Conservation (phyloP, 1,140 invertebrate species). For the Drosophila mayri region DNA sequence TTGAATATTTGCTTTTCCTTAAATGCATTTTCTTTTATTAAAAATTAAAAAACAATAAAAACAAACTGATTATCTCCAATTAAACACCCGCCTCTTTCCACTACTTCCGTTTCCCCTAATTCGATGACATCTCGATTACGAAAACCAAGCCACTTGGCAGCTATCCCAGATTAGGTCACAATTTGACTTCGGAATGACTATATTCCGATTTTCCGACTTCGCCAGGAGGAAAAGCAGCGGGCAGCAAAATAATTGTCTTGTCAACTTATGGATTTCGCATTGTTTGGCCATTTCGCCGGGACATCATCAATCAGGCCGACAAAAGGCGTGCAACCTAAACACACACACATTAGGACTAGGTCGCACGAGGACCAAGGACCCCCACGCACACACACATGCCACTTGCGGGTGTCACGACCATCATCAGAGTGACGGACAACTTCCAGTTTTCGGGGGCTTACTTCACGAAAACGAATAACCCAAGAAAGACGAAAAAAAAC, state of each 20-base stretch:
- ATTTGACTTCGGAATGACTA: constrained; percentile 19
- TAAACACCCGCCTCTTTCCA: background rate
- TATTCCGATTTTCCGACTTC: background rate
- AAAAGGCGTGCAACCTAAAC: constrained; percentile 25
- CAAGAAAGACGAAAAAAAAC: constrained; percentile 7
- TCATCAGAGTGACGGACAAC: constrained; percentile 48
- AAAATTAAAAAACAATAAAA: background rate
- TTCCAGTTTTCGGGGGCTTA: constrained; percentile 27
- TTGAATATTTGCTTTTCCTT: too few species aligned
- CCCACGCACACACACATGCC: constrained; percentile 17
- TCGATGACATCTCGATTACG: constrained; percentile 18
- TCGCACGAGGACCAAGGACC: constrained; percentile 3
- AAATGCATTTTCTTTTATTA: background rate
- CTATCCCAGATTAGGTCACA: constrained; percentile 20
- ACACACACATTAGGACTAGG: constrained; percentile 4
- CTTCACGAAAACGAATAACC: background rate
- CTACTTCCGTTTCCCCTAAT: background rate
- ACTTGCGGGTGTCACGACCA: constrained; percentile 50
- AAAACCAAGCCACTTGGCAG: constrained; percentile 14
- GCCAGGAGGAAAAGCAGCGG: constrained; percentile 2
- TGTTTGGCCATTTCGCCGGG: constrained; percentile 40
- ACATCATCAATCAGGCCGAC: constrained; percentile 46
- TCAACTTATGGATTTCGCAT: constrained; percentile 51
- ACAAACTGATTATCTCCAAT: background rate
- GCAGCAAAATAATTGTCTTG: constrained; percentile 49